Evolutionary conservation across 2,113 vertebrate species (phyloP), one percentile per base, ranked within the genome.

Genomic region (Coregonus clupeaformis): DNA sequence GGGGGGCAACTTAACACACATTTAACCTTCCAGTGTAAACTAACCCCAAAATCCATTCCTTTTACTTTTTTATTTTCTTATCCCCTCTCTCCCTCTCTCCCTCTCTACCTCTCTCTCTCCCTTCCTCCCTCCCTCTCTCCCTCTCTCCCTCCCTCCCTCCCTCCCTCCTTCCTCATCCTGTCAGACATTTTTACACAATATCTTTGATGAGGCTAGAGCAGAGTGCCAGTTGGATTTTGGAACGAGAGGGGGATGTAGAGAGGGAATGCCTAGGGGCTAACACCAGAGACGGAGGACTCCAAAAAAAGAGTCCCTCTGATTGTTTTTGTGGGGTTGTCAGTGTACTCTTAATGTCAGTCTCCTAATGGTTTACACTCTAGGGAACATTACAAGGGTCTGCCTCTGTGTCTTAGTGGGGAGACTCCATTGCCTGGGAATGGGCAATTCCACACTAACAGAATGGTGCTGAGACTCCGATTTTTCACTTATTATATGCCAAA

Each of bases 331-430:
- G n/a, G 78, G 78, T 68, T 84, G 74, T 74, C 80, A 81, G 80
- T 78, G 69, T 79, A 75, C 73, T 74, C 75, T 42, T 78, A 57
- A 22, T 72, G 71, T 77, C 62, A 69, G 70, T 5, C 55, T 82
- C 68, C 60, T 72, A 76, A 76, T 77, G 80, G 80, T 82, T 78
- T 81, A 81, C 71, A 82, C 73, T 66, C 76, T 78, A 49, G 36
- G 67, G 73, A 80, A 84, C 77, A 72, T 82, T 80, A 84, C 71
- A 59, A 69, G 76, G 73, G 14, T 52, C 47, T 52, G 12, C 47
- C 47, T 14, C 13, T 14, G 49, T 14, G 49, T 18, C 49, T 52
- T 52, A 52, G 1, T 52, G 49, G 47, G 3, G 47, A 52, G 4
- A 3, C 9, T 42, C 9, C 36, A 42, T 42, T 42, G 36, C 36